These are phyloP conservation scores for Aphelinus atriplicis DNA, from an alignment of 1,140 invertebrate species.

Conservation along the genomic window DNA sequence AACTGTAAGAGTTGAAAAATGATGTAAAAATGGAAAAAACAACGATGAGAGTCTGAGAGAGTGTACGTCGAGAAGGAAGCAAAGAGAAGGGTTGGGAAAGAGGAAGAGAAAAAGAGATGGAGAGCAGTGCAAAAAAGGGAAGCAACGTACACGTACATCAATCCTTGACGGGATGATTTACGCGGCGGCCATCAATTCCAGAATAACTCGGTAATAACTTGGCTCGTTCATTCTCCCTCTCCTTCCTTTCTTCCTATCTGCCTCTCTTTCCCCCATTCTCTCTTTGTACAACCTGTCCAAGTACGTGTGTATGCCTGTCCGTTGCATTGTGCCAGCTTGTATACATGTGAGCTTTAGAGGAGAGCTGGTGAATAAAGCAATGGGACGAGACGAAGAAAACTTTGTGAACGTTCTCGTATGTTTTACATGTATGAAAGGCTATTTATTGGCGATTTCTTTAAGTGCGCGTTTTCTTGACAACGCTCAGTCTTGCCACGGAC, in stretches of 20 bases:
- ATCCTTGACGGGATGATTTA: conserved; percentile 58
- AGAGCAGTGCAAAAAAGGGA: conserved; percentile 41
- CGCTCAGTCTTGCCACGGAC: too few relatives aligned
- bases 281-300: conserved; percentile 15
- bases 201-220: conserved; percentile 60
- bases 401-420: conserved; percentile 22
- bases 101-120: conserved; percentile 36
- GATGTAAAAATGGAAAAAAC: not conserved
- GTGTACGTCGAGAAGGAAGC: too few relatives aligned
- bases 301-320: not conserved
- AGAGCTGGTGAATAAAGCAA: conserved; percentile 4
- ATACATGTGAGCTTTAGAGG: conserved; percentile 18
- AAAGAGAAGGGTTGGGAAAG: not conserved
- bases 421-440: not conserved
- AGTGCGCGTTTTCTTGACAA: not conserved
- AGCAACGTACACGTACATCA: conserved; percentile 52
- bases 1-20: not conserved
- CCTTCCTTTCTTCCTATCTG: conserved; percentile 31
- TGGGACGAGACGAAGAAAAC: conserved; percentile 17
- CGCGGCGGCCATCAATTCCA: conserved; percentile 57
- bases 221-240: conserved; percentile 39
- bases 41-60: not conserved
- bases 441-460: conserved; percentile 2
- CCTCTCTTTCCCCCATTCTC: conserved; percentile 23
- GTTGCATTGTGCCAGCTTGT: conserved; percentile 8